A percentile compares a stretch with the other conserved stretches of the same genome.
These are phyloP conservation scores for Drosophila bocqueti DNA, from an alignment of 1,140 invertebrate species.

Conservation along the genomic window DNA sequence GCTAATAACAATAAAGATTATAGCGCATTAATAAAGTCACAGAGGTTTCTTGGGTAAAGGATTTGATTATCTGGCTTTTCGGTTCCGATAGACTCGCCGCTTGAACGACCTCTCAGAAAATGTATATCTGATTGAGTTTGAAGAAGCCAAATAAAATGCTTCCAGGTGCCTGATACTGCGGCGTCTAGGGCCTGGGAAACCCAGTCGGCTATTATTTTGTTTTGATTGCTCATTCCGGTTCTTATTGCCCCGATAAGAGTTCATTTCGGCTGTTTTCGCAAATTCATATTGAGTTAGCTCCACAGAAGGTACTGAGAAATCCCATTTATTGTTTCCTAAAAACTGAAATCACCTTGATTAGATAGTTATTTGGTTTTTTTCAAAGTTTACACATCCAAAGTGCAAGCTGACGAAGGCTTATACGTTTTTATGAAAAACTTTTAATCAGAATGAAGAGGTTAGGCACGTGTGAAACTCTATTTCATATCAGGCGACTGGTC, in stretches of 20 bases:
- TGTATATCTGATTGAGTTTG: constrained; percentile 20
- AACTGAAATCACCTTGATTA: constrained; percentile 8
- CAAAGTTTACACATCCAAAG: background rate
- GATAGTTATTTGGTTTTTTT: constrained; percentile 1
- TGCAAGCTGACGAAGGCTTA: background rate
- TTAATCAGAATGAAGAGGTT: background rate
- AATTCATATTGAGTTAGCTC: constrained; percentile 15
- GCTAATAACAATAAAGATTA: background rate
- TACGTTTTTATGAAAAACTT: background rate
- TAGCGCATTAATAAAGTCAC: background rate
- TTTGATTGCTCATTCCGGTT: constrained; percentile 36
- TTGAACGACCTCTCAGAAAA: constrained; percentile 14
- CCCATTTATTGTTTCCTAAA: constrained; percentile 18
- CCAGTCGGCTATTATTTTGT: constrained; percentile 11
- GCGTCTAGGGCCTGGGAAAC: constrained; percentile 24
- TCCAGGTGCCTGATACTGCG: background rate
- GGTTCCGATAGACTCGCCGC: background rate
- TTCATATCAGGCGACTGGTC: background rate
- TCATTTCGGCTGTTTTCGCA: background rate
- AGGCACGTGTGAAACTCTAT: background rate
- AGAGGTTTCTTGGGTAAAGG: constrained; percentile 5
- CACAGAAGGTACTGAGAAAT: constrained; percentile 6
- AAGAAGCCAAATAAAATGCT: constrained; percentile 16
- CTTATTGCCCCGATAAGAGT: constrained; percentile 9
- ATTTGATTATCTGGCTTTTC: background rate